phyloP scores from a whole-genome alignment of 2,113 vertebrate species.

The Poicephalus meyeri region DNA sequence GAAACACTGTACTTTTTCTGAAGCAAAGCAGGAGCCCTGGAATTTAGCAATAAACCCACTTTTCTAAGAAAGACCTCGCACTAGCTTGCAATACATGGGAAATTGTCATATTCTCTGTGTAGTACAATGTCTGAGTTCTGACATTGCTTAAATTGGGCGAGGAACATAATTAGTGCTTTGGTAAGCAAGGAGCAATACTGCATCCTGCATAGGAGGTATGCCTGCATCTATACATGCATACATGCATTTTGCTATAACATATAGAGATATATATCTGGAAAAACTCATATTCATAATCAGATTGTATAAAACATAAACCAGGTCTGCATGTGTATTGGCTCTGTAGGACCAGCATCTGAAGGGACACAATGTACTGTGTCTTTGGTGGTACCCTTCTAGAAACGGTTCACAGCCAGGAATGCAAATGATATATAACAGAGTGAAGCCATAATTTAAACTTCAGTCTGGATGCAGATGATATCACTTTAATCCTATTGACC shows the following conservation, averaged over 20 bases:
- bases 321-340: not conserved
- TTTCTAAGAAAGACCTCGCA: not conserved
- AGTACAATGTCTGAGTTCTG: not conserved
- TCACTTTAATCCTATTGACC: not conserved
- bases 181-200: not conserved
- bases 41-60: not conserved
- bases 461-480: not conserved
- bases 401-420: not conserved
- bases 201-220: not conserved
- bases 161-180: not conserved
- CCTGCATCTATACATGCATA: not conserved
- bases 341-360: not conserved
- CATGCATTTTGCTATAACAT: not conserved
- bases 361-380: not conserved
- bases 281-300: not conserved
- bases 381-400: not conserved
- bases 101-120: not conserved
- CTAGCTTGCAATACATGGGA: not conserved
- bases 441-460: not conserved
- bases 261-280: not conserved
- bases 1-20: not conserved
- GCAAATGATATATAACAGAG: accelerated
- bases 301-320: not conserved
- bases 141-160: not conserved
- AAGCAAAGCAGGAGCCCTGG: not conserved